Conservation (phyloP, 2,113 vertebrate genomes). For the Lampris incognitus region DNA sequence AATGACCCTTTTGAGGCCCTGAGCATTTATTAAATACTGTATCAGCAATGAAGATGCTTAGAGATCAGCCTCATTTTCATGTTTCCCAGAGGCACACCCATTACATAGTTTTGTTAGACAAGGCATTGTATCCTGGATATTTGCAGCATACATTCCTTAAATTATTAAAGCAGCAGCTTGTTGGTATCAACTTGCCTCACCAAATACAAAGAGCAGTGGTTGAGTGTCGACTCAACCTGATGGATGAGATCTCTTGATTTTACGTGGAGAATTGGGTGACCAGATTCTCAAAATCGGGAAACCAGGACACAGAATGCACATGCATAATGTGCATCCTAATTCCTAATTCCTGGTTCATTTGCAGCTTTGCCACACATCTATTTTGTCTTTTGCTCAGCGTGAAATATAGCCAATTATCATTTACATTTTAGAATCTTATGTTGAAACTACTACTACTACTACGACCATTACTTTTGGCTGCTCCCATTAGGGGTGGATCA, state of each 20-base stretch:
- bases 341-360: too few species aligned
- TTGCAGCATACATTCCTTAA: constrained; percentile 9
- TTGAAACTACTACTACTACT: too few species aligned
- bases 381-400: too few species aligned
- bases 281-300: too few species aligned
- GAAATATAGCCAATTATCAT: too few species aligned
- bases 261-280: not conserved
- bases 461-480: too few species aligned
- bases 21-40: not conserved
- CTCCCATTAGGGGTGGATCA: too few species aligned
- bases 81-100: constrained; percentile 9
- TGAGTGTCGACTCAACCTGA: not conserved
- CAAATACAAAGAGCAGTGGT: constrained; percentile 5
- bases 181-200: constrained; percentile 13
- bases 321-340: too few species aligned
- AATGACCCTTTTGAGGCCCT: not conserved
- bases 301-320: too few species aligned
- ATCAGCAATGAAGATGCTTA: not conserved
- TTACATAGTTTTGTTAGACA: constrained; percentile 2
- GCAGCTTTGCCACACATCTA: too few species aligned
- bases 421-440: too few species aligned
- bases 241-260: constrained; percentile 30
- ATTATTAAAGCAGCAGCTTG: constrained; percentile 26
- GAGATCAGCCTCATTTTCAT: not conserved
- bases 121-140: constrained; percentile 19